These are phyloP conservation scores for Empidonax traillii DNA, from an alignment of 2,113 vertebrate genomes.

Conservation along the genomic window DNA sequence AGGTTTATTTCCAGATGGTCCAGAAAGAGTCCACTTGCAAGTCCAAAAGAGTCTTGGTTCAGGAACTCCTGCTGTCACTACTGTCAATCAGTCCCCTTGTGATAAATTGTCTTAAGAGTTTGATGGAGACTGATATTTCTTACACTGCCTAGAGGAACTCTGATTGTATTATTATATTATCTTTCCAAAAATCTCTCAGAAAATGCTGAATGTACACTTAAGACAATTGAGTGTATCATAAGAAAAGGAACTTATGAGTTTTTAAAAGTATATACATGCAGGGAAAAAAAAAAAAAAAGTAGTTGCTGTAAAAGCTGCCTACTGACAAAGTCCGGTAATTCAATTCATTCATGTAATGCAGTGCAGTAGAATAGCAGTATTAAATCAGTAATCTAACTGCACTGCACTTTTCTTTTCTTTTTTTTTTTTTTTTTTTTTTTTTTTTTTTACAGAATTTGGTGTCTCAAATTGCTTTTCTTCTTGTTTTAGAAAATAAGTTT, in stretches of 20 bases:
- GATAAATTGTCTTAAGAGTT: neutral
- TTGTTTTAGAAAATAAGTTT: neutral
- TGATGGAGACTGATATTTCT: neutral
- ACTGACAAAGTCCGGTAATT: neutral
- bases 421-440: neutral
- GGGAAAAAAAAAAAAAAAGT: neutral
- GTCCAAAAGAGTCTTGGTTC: neutral
- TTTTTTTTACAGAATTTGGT: neutral
- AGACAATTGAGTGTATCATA: neutral
- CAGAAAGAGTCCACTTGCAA: neutral
- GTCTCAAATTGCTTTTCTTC: neutral
- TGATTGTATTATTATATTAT: neutral
- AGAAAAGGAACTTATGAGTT: neutral
- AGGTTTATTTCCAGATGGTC: slow-evolving; percentile 34
- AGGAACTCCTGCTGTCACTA: neutral
- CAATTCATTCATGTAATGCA: neutral
- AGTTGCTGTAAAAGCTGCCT: neutral
- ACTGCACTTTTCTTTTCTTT: neutral
- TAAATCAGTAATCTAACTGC: neutral
- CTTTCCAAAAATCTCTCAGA: neutral
- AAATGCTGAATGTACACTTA: neutral
- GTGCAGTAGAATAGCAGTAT: neutral
- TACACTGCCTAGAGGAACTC: neutral
- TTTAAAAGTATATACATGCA: neutral
- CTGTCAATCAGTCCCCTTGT: neutral